phyloP scores from a whole-genome alignment of 2,888 invertebrate genomes.

The Metellina segmentata region DNA sequence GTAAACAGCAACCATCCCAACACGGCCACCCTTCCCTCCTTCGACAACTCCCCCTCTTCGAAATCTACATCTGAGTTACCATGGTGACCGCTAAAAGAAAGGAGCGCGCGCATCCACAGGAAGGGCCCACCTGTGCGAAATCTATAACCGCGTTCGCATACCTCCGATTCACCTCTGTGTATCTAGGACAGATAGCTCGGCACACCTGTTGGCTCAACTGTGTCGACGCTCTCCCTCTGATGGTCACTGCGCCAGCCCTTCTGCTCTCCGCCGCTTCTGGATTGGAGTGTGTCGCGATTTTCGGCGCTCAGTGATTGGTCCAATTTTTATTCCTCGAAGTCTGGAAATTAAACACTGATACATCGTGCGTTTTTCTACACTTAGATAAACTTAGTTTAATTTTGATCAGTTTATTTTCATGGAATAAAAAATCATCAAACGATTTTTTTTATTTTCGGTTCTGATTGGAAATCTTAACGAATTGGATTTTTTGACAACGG shows the following conservation, averaged over 20 bases:
- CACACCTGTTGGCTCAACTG: constrained; percentile 68
- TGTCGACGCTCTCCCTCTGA: constrained; percentile 21
- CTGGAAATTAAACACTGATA: too few species aligned
- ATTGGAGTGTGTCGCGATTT: too few species aligned
- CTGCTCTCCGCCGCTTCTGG: not conserved
- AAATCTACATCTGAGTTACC: constrained; percentile 69
- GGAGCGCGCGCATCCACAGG: constrained; percentile 63
- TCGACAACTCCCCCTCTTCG: not conserved
- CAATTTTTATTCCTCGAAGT: too few species aligned
- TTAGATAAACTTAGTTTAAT: too few species aligned
- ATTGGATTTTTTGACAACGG: too few species aligned
- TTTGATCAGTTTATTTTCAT: too few species aligned
- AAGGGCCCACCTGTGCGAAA: constrained; percentile 60
- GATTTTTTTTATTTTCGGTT: too few species aligned
- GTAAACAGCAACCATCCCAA: constrained; percentile 28
- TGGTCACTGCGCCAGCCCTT: constrained; percentile 17
- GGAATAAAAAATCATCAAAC: too few species aligned
- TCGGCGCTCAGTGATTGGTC: too few species aligned
- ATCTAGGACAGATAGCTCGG: constrained; percentile 52
- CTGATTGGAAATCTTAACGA: too few species aligned
- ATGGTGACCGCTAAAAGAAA: constrained; percentile 69
- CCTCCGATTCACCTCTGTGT: constrained; percentile 60
- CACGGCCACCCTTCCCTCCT: not conserved
- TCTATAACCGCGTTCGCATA: constrained; percentile 68
- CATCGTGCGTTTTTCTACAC: too few species aligned